These are phyloP conservation scores for Xylophagus ater DNA, from an alignment of 2,888 invertebrate species.

Conservation along the genomic window DNA sequence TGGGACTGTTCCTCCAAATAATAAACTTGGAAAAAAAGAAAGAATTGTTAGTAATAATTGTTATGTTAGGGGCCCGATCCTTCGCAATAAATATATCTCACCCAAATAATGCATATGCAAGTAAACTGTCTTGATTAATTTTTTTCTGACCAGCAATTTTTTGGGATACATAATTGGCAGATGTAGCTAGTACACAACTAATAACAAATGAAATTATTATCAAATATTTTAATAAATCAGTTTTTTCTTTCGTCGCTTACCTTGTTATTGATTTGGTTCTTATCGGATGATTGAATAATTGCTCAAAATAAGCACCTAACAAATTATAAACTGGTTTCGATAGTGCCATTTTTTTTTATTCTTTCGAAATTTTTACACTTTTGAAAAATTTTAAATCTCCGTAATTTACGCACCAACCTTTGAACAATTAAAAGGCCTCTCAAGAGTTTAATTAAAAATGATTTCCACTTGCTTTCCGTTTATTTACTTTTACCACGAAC, in stretches of 20 bases:
- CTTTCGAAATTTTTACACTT: too few relatives aligned
- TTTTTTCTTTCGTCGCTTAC: conserved; percentile 40
- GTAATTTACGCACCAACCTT: too few relatives aligned
- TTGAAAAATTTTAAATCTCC: too few relatives aligned
- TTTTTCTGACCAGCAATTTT: conserved; percentile 51
- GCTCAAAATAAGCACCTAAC: conserved; percentile 59
- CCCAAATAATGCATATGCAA: conserved; percentile 70
- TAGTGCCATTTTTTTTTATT: conserved; percentile 29
- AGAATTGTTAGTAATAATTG: too few relatives aligned
- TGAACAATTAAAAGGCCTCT: too few relatives aligned
- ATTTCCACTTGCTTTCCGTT: too few relatives aligned
- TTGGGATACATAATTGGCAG: conserved; percentile 65
- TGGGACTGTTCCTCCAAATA: conserved; percentile 71
- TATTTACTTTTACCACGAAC: too few relatives aligned
- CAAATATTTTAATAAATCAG: conserved; percentile 1
- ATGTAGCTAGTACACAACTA: conserved; percentile 59
- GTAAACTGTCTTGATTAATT: conserved; percentile 53
- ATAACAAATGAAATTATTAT: conserved; percentile 24
- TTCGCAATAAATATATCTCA: too few relatives aligned
- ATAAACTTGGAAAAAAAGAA: too few relatives aligned
- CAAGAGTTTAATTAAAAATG: too few relatives aligned
- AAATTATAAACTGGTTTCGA: conserved; percentile 58
- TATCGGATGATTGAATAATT: conserved; percentile 62
- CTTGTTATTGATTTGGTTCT: conserved; percentile 70
- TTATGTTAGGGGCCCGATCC: too few relatives aligned